Evolutionary conservation across 2,888 invertebrate species (phyloP).

Genomic region (Vesta saturnalis): DNA sequence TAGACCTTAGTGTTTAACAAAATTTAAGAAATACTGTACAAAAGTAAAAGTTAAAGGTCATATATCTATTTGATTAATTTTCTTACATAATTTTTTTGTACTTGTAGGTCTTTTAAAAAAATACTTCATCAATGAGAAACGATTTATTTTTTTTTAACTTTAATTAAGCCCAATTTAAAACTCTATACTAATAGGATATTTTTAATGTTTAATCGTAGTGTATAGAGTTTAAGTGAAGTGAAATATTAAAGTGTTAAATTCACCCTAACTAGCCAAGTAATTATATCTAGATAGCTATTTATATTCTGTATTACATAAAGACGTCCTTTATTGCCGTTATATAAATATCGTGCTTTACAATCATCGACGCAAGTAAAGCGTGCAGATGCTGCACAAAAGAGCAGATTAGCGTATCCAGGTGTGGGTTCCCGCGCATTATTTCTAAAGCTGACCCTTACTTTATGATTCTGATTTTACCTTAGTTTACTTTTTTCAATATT

Average conservation of each 20-base stretch:
- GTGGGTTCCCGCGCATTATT: constrained; percentile 48
- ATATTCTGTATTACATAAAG: constrained; percentile 32
- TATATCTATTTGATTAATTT: no score
- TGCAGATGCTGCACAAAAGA: constrained; percentile 53
- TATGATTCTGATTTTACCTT: constrained; percentile 32
- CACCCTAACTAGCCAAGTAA: constrained; percentile 19
- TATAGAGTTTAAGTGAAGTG: no score
- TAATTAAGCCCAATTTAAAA: no score
- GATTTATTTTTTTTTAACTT: no score
- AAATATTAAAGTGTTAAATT: constrained; percentile 17
- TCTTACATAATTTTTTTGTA: no score
- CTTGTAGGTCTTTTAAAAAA: not conserved
- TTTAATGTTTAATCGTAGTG: no score
- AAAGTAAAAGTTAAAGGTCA: no score
- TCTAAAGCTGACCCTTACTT: constrained; percentile 48
- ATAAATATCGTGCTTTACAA: constrained; percentile 56
- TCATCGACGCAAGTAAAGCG: constrained; percentile 54
- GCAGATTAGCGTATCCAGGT: constrained; percentile 52
- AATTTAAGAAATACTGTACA: no score
- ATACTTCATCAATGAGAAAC: no score
- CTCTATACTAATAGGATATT: no score
- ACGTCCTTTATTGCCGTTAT: constrained; percentile 39
- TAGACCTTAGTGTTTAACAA: no score
- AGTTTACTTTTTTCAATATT: constrained; percentile 36
- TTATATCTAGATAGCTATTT: constrained; percentile 29